phyloP scores from a whole-genome alignment of 2,113 vertebrate genomes.

The Grammomys dolichurus region DNA sequence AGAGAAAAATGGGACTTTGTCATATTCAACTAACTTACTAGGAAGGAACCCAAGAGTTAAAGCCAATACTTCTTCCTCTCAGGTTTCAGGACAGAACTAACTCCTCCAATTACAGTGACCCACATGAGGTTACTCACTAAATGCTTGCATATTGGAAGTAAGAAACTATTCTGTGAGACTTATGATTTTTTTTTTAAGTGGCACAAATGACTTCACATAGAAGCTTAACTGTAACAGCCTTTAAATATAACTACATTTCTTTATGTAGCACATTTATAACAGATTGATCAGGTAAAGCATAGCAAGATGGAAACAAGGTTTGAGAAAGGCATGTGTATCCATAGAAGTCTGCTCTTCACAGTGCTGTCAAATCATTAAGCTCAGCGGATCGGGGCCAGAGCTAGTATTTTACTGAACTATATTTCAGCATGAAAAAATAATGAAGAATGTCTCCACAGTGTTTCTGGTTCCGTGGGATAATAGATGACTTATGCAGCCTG shows the following conservation, averaged over 20 bases:
- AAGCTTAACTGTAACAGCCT: not conserved
- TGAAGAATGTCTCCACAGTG: not conserved
- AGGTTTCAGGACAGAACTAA: not conserved
- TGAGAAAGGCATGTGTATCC: not conserved
- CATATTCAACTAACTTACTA: not conserved
- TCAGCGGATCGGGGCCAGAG: not conserved
- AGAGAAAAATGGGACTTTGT: slow-evolving; percentile 54
- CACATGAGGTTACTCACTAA: not conserved
- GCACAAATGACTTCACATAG: not conserved
- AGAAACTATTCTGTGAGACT: not conserved
- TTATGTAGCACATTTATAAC: not conserved
- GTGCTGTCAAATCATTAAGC: not conserved
- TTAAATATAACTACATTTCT: not conserved
- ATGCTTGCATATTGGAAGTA: not conserved
- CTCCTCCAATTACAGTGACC: not conserved
- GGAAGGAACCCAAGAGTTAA: not conserved
- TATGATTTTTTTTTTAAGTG: slow-evolving; percentile 6
- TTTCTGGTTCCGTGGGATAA: not conserved
- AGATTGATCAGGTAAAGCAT: slow-evolving; percentile 2
- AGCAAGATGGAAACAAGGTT: not conserved
- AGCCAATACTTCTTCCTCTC: not conserved
- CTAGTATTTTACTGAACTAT: slow-evolving; percentile 8
- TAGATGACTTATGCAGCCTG: not conserved
- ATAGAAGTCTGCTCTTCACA: not conserved
- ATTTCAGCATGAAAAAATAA: slow-evolving; percentile 33